Conservation (phyloP, 1,140 invertebrate species). For the Drosophila micromelanica region DNA sequence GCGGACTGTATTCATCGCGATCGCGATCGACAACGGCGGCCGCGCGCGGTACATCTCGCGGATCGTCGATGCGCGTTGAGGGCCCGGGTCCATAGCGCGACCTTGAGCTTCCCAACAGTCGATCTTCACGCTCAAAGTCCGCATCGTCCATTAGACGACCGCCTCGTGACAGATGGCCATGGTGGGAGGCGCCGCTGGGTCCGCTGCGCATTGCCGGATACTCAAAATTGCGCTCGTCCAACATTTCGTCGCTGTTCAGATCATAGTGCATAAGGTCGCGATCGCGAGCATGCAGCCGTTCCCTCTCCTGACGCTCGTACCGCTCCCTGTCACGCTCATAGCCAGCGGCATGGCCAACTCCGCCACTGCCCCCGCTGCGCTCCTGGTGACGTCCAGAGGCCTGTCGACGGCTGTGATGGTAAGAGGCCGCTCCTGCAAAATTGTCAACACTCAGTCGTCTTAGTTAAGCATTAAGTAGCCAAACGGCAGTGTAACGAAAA, state of each 20-base stretch:
- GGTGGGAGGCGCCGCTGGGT: slow-evolving; percentile 73
- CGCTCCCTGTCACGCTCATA: slow-evolving; percentile 64
- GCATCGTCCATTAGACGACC: slow-evolving; percentile 72
- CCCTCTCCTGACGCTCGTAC: slow-evolving; percentile 61
- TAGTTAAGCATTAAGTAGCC: not conserved
- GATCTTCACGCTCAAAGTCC: slow-evolving; percentile 78
- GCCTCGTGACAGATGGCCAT: slow-evolving; percentile 71
- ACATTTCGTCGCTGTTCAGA: slow-evolving; percentile 81
- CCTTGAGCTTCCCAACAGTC: slow-evolving; percentile 58
- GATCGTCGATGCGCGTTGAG: slow-evolving; percentile 68
- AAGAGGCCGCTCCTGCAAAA: slow-evolving; percentile 79
- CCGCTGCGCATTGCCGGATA: slow-evolving; percentile 77
- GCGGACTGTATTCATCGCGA: slow-evolving; percentile 84
- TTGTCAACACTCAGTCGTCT: slow-evolving; percentile 36
- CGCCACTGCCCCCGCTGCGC: slow-evolving; percentile 58
- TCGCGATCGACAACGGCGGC: slow-evolving; percentile 77
- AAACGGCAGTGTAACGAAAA: slow-evolving; percentile 22
- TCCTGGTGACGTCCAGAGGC: slow-evolving; percentile 70
- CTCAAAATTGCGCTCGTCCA: slow-evolving; percentile 80
- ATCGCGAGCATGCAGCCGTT: slow-evolving; percentile 77
- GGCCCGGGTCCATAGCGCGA: slow-evolving; percentile 72
- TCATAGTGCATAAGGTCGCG: slow-evolving; percentile 83
- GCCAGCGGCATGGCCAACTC: slow-evolving; percentile 33
- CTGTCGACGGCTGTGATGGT: slow-evolving; percentile 79
- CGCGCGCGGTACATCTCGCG: slow-evolving; percentile 58